These are phyloP conservation scores for Rhamphomyia laevipes DNA, from an alignment of 2,888 invertebrate genomes.

Conservation along the genomic window DNA sequence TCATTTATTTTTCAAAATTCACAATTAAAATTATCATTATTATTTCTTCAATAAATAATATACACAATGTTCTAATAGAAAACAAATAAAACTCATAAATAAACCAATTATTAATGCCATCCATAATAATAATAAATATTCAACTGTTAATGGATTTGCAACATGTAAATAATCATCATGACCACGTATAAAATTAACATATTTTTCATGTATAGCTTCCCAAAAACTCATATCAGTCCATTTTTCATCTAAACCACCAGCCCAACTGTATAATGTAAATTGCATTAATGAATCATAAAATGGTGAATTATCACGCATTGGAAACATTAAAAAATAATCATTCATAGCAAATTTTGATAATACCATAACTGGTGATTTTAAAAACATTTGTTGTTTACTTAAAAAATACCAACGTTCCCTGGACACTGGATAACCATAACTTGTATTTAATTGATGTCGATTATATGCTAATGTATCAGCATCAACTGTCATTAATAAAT, in stretches of 20 bases:
- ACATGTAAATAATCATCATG: neutral
- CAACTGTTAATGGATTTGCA: too few relatives aligned
- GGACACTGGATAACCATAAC: constrained; percentile 22
- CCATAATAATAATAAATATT: too few relatives aligned
- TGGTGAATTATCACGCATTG: constrained; percentile 8
- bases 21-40: too few relatives aligned
- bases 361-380: constrained; percentile 22
- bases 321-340: constrained; percentile 25
- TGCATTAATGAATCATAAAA: neutral
- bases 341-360: constrained; percentile 24
- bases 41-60: too few relatives aligned
- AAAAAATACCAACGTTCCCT: constrained; percentile 28
- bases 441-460: constrained; percentile 21
- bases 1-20: too few relatives aligned
- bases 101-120: too few relatives aligned
- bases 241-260: neutral
- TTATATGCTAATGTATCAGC: constrained; percentile 8
- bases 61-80: too few relatives aligned
- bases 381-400: constrained; percentile 21
- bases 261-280: neutral
- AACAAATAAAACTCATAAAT: too few relatives aligned
- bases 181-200: neutral
- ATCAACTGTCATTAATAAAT: neutral
- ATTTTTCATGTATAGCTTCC: neutral
- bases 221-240: neutral